phyloP scores from a whole-genome alignment of 2,888 invertebrate species.

The Fragum sueziense region DNA sequence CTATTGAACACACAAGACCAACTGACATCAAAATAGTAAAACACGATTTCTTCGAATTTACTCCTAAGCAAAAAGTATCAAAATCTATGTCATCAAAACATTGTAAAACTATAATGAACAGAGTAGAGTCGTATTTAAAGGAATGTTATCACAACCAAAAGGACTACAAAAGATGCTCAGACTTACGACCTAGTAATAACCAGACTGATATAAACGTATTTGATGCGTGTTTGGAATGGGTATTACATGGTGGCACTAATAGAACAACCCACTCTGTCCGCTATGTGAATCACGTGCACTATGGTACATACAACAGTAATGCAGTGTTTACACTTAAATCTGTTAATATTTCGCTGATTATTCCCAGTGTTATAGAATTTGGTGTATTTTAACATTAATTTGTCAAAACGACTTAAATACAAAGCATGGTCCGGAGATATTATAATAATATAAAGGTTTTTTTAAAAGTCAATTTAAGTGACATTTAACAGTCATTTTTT shows the following conservation, averaged over 20 bases:
- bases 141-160: neutral
- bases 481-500: too few relatives aligned
- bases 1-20: neutral
- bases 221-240: neutral
- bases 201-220: neutral
- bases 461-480: too few relatives aligned
- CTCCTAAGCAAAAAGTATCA: neutral
- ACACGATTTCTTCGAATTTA: conserved; percentile 1
- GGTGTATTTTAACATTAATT: too few relatives aligned
- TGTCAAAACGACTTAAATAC: too few relatives aligned
- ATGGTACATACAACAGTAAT: neutral
- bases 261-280: neutral
- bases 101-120: neutral
- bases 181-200: neutral
- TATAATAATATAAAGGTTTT: too few relatives aligned
- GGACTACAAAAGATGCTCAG: neutral
- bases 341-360: neutral
- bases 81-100: neutral
- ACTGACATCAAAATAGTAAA: neutral
- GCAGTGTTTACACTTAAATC: neutral
- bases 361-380: neutral
- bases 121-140: neutral
- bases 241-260: neutral
- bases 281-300: neutral
- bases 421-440: too few relatives aligned